Evolutionary conservation across 2,797 vertebrate genomes (phyloP).

Genomic region (Eremophila alpestris): DNA sequence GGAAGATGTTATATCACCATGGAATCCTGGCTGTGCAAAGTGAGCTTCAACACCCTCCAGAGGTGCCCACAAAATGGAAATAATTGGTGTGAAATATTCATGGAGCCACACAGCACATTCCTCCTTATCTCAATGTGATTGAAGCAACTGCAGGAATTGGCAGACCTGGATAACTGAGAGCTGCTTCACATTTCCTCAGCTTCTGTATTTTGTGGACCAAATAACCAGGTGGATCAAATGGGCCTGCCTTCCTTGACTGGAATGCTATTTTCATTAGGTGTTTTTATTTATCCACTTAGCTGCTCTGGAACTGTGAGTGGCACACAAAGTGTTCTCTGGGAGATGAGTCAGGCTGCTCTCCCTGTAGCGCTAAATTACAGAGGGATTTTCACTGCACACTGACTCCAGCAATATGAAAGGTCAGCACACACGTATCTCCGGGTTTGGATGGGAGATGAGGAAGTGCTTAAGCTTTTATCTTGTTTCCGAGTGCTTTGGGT

Average conservation of each 20-base stretch:
- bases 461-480: conserved; percentile 71
- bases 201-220: not conserved
- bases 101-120: rapidly evolving
- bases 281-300: conserved; percentile 4
- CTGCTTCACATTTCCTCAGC: not conserved
- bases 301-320: not conserved
- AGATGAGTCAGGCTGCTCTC: conserved; percentile 36
- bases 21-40: not conserved
- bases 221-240: not conserved
- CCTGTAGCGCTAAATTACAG: conserved; percentile 53
- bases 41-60: not conserved
- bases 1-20: too few relatives aligned
- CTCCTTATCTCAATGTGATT: not conserved
- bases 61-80: not conserved
- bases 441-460: conserved; percentile 38
- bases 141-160: not conserved
- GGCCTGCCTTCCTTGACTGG: not conserved
- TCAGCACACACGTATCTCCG: conserved; percentile 51
- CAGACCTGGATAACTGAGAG: not conserved
- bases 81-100: not conserved
- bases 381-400: conserved; percentile 54
- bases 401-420: conserved; percentile 63
- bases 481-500: conserved; percentile 64
- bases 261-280: not conserved
- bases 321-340: conserved; percentile 26